These are phyloP conservation scores for Trogon surrucura DNA, from an alignment of 2,113 vertebrate genomes.

Conservation along the genomic window DNA sequence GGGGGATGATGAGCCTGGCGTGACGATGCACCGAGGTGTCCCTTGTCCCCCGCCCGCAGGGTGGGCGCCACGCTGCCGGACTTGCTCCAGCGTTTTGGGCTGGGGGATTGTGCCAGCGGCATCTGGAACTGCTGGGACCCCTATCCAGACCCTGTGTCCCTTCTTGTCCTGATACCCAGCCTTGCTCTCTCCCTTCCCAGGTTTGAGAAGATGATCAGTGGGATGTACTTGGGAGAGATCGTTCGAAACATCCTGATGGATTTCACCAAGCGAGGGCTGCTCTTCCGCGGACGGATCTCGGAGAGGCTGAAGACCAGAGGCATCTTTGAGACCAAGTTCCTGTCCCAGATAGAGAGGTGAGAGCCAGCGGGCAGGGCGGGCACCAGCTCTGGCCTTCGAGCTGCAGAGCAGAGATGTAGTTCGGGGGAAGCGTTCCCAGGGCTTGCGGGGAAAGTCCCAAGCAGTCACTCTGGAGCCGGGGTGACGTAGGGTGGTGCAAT, in stretches of 20 bases:
- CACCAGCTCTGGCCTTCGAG: neutral
- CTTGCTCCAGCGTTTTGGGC: neutral
- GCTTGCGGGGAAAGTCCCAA: neutral
- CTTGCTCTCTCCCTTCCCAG: slow-evolving; percentile 58
- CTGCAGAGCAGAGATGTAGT: neutral
- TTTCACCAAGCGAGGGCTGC: slow-evolving; percentile 89
- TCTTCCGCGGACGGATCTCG: slow-evolving; percentile 92
- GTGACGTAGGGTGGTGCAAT: neutral
- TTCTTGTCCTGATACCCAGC: neutral
- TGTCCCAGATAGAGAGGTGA: slow-evolving; percentile 97
- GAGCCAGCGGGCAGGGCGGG: neutral
- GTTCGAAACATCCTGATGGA: slow-evolving; percentile 93
- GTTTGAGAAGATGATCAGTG: slow-evolving; percentile 98
- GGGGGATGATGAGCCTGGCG: neutral
- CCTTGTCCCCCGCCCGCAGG: fast-evolving
- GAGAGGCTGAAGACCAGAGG: slow-evolving; percentile 92
- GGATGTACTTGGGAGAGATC: slow-evolving; percentile 96
- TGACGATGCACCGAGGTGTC: fast-evolving
- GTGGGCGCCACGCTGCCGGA: fast-evolving
- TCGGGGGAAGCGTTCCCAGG: neutral
- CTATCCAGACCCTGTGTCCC: neutral
- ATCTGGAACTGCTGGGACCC: neutral
- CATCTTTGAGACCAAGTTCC: slow-evolving; percentile 97
- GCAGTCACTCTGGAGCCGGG: neutral
- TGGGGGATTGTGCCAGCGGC: neutral